A percentile compares a stretch with the other conserved stretches of the same genome.
phyloP scores from a whole-genome alignment of 1,140 invertebrate species.

The Proctacanthus coquilletti region DNA sequence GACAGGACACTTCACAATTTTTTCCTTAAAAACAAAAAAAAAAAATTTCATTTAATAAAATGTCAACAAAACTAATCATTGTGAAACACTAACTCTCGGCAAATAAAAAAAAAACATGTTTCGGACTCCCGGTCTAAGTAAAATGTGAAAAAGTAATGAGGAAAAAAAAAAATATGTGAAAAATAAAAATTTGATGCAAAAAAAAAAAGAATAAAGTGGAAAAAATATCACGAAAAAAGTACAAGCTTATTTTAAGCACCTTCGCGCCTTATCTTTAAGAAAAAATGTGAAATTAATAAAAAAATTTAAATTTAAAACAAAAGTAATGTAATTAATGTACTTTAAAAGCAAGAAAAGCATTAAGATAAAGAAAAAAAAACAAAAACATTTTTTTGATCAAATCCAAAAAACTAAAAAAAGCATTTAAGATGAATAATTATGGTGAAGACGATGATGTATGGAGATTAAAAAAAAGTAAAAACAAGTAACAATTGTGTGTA shows the following conservation, averaged over 20 bases:
- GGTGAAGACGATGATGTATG: not conserved
- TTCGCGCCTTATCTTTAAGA: constrained; percentile 53
- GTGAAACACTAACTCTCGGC: constrained; percentile 6
- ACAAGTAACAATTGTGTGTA: constrained; percentile 30
- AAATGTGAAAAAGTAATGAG: constrained; percentile 1
- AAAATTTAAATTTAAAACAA: constrained; percentile 12
- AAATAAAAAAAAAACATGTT: too few relatives aligned
- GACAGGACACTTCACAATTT: not conserved
- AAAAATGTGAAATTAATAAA: constrained; percentile 27
- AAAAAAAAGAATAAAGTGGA: constrained; percentile 7
- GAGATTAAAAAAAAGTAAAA: constrained; percentile 7
- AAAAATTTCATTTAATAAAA: too few relatives aligned
- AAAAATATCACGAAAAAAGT: constrained; percentile 47
- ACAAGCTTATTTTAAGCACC: constrained; percentile 57
- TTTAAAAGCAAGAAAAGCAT: too few relatives aligned
- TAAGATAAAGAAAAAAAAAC: constrained; percentile 15
- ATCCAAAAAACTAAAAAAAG: constrained; percentile 8
- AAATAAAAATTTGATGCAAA: constrained; percentile 19
- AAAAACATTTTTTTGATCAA: constrained; percentile 7
- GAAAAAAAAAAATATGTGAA: constrained; percentile 9
- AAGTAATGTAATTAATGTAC: constrained; percentile 17
- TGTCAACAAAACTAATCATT: too few relatives aligned
- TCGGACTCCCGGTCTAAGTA: constrained; percentile 8
- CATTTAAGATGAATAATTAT: not conserved
- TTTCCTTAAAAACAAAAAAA: not conserved